phyloP scores from a whole-genome alignment of 2,113 vertebrate genomes.

The Thinocorus orbignyianus region DNA sequence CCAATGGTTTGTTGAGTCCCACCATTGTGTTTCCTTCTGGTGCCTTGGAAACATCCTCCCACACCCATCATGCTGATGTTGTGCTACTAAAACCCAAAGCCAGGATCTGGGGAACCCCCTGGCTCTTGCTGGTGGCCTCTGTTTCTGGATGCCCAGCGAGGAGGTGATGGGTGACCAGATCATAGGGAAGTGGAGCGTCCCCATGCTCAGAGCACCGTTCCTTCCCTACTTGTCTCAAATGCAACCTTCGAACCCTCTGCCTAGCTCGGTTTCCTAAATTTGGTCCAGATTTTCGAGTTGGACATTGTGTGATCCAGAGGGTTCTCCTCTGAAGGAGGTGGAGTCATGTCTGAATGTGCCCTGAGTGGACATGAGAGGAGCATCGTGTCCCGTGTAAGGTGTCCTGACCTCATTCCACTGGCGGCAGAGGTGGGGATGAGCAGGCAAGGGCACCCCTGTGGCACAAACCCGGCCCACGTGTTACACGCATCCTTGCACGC shows the following conservation, averaged over 20 bases:
- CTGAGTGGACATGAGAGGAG: not conserved
- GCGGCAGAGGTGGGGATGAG: not conserved
- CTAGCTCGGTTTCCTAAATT: not conserved
- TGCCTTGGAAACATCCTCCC: not conserved
- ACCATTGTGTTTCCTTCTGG: not conserved
- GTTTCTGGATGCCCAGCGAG: not conserved
- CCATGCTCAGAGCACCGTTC: rapidly evolving
- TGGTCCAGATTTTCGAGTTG: not conserved
- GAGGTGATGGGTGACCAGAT: not conserved
- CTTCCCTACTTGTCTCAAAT: rapidly evolving
- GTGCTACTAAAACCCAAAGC: not conserved
- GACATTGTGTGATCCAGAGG: not conserved
- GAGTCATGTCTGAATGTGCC: rapidly evolving
- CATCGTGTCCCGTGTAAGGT: rapidly evolving
- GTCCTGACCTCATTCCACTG: not conserved
- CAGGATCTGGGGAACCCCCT: not conserved
- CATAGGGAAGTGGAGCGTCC: rapidly evolving
- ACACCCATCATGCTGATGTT: not conserved
- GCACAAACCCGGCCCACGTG: not conserved
- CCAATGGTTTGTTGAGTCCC: not conserved
- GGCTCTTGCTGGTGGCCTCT: not conserved
- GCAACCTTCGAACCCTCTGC: not conserved
- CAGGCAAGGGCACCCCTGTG: not conserved
- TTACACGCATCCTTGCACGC: not conserved
- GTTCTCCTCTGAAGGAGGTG: not conserved